These are phyloP conservation scores for Megaceryle alcyon DNA, from an alignment of 2,797 vertebrate species.

Conservation along the genomic window DNA sequence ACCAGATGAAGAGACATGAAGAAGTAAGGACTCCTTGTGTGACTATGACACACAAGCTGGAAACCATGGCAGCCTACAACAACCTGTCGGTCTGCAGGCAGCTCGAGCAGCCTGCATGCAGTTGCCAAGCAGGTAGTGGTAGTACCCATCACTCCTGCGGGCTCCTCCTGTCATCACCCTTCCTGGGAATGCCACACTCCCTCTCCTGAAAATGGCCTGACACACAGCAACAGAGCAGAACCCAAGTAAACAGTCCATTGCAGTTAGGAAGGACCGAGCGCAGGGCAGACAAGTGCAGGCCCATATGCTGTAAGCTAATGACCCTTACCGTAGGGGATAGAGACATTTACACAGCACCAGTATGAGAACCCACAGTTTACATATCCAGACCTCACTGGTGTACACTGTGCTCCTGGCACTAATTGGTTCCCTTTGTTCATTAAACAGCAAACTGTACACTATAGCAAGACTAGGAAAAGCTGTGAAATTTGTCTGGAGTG, in stretches of 20 bases:
- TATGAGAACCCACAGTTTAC: neutral
- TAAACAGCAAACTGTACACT: neutral
- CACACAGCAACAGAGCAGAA: accelerated
- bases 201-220: accelerated
- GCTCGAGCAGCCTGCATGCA: neutral
- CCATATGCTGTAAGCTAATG: accelerated
- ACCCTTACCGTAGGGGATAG: neutral
- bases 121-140: neutral
- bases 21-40: neutral
- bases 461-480: neutral
- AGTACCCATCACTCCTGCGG: accelerated
- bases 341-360: accelerated
- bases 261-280: accelerated
- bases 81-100: accelerated
- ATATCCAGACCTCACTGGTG: neutral
- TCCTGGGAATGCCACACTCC: accelerated
- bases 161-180: neutral
- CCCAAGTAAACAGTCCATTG: accelerated
- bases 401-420: neutral
- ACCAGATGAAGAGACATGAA: neutral
- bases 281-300: neutral
- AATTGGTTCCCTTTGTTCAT: neutral
- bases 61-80: accelerated
- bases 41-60: neutral
- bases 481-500: neutral